A percentile compares a stretch with the other conserved stretches of the same genome.
Evolutionary conservation across 1,140 invertebrate species (phyloP).

Genomic region (Hyles euphorbiae): DNA sequence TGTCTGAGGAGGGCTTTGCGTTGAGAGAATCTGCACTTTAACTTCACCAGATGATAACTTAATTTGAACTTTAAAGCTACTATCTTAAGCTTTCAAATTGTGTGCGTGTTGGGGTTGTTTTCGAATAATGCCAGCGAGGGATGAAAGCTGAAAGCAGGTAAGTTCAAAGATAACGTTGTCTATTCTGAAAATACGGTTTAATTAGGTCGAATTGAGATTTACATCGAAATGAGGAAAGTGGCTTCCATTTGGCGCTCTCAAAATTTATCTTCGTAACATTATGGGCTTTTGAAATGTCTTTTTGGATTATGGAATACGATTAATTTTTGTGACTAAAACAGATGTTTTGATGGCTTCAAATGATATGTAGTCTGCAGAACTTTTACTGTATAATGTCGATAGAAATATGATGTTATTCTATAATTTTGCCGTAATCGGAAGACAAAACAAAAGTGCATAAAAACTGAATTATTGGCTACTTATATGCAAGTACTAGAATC

Average conservation of each 20-base stretch:
- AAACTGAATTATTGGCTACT: too few relatives aligned
- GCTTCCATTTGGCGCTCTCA: neutral
- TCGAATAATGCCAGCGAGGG: slow-evolving; percentile 9
- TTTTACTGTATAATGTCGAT: too few relatives aligned
- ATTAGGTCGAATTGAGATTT: slow-evolving; percentile 46
- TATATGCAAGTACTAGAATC: too few relatives aligned
- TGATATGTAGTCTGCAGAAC: too few relatives aligned
- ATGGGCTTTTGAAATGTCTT: too few relatives aligned
- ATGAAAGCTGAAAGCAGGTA: slow-evolving; percentile 46
- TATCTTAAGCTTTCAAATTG: too few relatives aligned
- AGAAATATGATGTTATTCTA: neutral
- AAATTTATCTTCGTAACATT: neutral
- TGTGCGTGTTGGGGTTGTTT: too few relatives aligned
- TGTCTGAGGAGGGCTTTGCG: slow-evolving; percentile 49
- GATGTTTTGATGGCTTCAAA: too few relatives aligned
- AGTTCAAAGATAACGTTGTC: slow-evolving; percentile 60
- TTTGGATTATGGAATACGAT: too few relatives aligned
- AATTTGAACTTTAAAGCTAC: too few relatives aligned
- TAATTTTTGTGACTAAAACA: too few relatives aligned
- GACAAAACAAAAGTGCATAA: too few relatives aligned
- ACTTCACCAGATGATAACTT: neutral
- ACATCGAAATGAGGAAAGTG: slow-evolving; percentile 8
- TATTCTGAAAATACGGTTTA: slow-evolving; percentile 44
- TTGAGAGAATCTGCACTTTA: slow-evolving; percentile 30
- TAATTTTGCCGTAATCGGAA: neutral